A percentile compares a stretch with the other conserved stretches of the same genome.
Evolutionary conservation across 1,140 invertebrate genomes (phyloP).

Genomic region (Trichonephila clavata): DNA sequence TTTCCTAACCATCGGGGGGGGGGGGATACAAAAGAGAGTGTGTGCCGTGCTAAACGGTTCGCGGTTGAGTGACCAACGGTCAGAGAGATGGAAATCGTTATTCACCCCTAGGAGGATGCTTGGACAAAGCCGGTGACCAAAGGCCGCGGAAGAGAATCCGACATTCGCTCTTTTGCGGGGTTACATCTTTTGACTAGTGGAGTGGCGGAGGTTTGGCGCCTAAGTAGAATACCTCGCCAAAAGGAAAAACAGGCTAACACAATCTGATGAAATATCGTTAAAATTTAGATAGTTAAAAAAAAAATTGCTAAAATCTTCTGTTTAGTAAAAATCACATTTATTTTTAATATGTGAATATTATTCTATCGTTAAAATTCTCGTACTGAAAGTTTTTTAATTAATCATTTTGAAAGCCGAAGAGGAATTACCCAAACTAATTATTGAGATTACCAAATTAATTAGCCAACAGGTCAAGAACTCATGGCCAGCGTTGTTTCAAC

Average conservation of each 20-base stretch:
- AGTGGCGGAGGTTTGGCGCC: background rate
- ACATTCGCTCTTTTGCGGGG: background rate
- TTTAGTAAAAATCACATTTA: too few species aligned
- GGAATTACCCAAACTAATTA: too few species aligned
- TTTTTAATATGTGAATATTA: too few species aligned
- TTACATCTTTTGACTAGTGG: background rate
- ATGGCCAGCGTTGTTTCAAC: too few species aligned
- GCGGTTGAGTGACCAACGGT: conserved; percentile 49
- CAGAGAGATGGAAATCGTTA: conserved; percentile 15
- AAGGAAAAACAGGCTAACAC: background rate
- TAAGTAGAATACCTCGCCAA: background rate
- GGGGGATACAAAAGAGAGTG: background rate
- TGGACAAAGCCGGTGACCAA: conserved; percentile 49
- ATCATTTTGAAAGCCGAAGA: too few species aligned
- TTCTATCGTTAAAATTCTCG: too few species aligned
- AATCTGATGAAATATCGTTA: too few species aligned
- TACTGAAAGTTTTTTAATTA: too few species aligned
- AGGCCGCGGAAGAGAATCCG: conserved; percentile 16
- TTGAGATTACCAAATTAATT: too few species aligned
- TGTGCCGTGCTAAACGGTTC: conserved; percentile 48
- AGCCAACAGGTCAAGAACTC: too few species aligned
- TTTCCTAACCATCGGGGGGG: background rate
- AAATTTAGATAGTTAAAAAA: too few species aligned
- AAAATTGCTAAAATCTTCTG: too few species aligned
- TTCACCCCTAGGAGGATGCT: conserved; percentile 40